Conservation (phyloP, 2,797 vertebrate genomes). For the Scarus forsteni region DNA sequence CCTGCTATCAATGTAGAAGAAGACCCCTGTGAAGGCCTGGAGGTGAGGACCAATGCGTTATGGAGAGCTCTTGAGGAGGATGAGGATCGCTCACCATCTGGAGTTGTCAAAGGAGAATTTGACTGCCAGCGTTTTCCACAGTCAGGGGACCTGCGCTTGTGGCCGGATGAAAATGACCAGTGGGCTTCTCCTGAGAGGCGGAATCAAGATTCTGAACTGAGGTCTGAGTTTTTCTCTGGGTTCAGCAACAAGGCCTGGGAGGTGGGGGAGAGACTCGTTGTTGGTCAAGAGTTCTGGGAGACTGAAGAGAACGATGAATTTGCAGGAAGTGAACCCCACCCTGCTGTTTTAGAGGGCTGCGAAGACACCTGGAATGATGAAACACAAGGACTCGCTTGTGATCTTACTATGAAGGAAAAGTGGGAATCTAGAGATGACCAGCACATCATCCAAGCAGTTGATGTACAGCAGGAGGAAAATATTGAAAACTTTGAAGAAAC, state of each 20-base stretch:
- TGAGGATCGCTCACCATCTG: slow-evolving; percentile 52
- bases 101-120: slow-evolving; percentile 73
- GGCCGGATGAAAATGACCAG: slow-evolving; percentile 85
- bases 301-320: slow-evolving; percentile 84
- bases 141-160: slow-evolving; percentile 71
- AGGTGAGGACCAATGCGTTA: slow-evolving; percentile 75
- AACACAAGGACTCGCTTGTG: slow-evolving; percentile 52
- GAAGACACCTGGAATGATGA: slow-evolving; percentile 79
- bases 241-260: slow-evolving; percentile 76
- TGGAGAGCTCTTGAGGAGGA: slow-evolving; percentile 76
- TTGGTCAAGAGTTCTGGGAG: slow-evolving; percentile 82
- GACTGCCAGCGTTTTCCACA: slow-evolving; percentile 79
- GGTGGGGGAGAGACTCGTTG: slow-evolving; percentile 71
- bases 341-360: slow-evolving; percentile 60
- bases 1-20: slow-evolving; percentile 43
- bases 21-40: slow-evolving; percentile 66
- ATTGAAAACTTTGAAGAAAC: slow-evolving; percentile 73
- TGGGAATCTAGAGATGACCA: slow-evolving; percentile 44
- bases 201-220: slow-evolving; percentile 74
- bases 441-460: slow-evolving; percentile 22
- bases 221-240: slow-evolving; percentile 79
- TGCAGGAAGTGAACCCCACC: slow-evolving; percentile 84
- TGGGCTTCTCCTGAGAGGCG: slow-evolving; percentile 82
- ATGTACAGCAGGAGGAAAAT: slow-evolving; percentile 84
- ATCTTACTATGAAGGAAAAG: slow-evolving; percentile 27